Percentiles rank a stretch among this genome's conserved stretches.
Conservation (phyloP, 2,888 invertebrate species). For the Onchidella celtica region DNA sequence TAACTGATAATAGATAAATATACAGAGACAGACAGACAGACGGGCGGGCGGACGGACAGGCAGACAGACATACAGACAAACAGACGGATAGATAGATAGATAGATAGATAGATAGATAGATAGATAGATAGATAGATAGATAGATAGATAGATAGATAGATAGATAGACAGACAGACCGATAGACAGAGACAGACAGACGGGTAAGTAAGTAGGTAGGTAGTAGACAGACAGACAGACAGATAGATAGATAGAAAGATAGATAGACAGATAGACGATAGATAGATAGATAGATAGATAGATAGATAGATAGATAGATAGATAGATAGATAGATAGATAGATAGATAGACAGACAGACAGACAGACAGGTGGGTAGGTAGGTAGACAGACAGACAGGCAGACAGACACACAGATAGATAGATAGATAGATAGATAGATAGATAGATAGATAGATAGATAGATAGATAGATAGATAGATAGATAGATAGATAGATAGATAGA, state of each 20-base stretch:
- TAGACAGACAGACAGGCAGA: background rate
- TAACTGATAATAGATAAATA: background rate
- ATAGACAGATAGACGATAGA: background rate
- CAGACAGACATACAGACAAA: background rate
- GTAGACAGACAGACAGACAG: background rate
- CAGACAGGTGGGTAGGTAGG: background rate
- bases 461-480: background rate
- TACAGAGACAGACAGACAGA: background rate
- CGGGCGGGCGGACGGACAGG: background rate
- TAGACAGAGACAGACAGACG: background rate
- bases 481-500: background rate
- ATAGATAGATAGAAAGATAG: background rate
- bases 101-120: background rate
- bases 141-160: constrained; percentile 15
- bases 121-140: background rate
- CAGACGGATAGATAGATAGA: background rate
- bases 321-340: constrained; percentile 16
- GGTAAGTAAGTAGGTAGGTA: background rate
- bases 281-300: too few species aligned
- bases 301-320: too few species aligned
- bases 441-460: constrained; percentile 15
- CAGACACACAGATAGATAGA: too few species aligned
- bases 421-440: too few species aligned
- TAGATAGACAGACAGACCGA: background rate
- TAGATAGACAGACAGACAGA: constrained; percentile 6